Evolutionary conservation across 1,140 invertebrate species (phyloP).

Genomic region (Kradibia gibbosae): DNA sequence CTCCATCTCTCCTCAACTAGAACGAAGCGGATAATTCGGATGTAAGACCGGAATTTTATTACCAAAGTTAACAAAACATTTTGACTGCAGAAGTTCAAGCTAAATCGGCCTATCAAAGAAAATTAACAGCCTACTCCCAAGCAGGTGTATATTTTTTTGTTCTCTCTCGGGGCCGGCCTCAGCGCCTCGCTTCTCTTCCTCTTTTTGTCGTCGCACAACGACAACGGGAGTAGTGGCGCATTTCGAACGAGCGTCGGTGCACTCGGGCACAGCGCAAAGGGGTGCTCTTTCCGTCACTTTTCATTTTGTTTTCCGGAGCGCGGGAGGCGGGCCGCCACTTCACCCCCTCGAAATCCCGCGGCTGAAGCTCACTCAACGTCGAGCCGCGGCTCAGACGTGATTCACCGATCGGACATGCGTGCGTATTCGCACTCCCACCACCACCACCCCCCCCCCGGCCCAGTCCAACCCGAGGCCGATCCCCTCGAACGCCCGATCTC

Average conservation of each 20-base stretch:
- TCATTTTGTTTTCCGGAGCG: neutral
- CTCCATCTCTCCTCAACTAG: neutral
- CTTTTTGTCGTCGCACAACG: too few species aligned
- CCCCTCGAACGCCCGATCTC: too few species aligned
- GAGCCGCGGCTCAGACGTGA: neutral
- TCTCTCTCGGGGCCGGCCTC: neutral
- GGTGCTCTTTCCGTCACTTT: neutral
- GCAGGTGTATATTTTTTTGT: neutral
- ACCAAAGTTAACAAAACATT: neutral
- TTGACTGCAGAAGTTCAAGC: neutral
- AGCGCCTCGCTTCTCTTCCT: too few species aligned
- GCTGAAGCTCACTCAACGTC: neutral
- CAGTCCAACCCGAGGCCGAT: too few species aligned
- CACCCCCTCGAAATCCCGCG: neutral
- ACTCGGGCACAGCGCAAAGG: neutral
- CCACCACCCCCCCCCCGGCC: neutral
- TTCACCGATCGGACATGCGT: neutral
- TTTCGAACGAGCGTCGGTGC: too few species aligned
- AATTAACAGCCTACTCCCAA: neutral
- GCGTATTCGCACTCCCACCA: neutral
- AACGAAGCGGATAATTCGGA: neutral
- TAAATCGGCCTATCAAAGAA: neutral
- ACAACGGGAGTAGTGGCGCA: too few species aligned
- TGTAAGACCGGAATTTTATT: neutral
- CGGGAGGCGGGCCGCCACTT: neutral